Percentiles rank a stretch among this genome's conserved stretches.
Evolutionary conservation across 2,113 vertebrate genomes (phyloP).

Genomic region (Caranx ignobilis): DNA sequence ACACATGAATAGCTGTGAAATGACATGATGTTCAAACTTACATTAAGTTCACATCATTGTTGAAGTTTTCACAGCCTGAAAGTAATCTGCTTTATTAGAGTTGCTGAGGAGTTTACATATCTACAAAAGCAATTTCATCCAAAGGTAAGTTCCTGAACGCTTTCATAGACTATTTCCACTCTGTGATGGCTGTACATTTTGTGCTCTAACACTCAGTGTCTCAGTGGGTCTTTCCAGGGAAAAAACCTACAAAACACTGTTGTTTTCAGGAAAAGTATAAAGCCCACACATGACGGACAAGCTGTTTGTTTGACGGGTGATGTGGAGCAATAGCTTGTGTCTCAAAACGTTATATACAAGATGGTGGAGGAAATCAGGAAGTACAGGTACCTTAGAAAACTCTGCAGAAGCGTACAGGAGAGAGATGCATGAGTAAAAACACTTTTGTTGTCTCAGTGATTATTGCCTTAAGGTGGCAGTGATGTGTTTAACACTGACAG

Average conservation of each 20-base stretch:
- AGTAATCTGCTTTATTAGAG: not conserved
- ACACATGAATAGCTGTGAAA: not conserved
- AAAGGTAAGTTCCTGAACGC: not conserved
- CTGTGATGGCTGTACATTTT: not conserved
- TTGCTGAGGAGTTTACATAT: not conserved
- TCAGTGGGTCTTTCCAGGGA: not conserved
- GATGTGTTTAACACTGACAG: constrained; percentile 6
- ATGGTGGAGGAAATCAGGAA: not conserved
- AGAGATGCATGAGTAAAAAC: not conserved
- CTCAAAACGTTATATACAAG: not conserved
- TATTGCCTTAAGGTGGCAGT: constrained; percentile 6
- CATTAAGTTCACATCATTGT: not conserved
- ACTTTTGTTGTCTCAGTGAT: constrained; percentile 7
- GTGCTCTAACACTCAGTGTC: not conserved
- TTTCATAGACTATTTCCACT: not conserved
- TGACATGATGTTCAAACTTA: not conserved
- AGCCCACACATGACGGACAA: not conserved
- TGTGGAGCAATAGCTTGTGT: not conserved
- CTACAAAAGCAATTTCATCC: not conserved
- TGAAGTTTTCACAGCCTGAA: not conserved
- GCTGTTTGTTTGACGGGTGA: not conserved
- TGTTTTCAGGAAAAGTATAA: not conserved
- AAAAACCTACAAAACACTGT: not conserved
- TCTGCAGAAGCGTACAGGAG: not conserved
- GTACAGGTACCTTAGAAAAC: not conserved